Conservation (phyloP, 2,113 vertebrate genomes). For the Donacobius atricapilla region DNA sequence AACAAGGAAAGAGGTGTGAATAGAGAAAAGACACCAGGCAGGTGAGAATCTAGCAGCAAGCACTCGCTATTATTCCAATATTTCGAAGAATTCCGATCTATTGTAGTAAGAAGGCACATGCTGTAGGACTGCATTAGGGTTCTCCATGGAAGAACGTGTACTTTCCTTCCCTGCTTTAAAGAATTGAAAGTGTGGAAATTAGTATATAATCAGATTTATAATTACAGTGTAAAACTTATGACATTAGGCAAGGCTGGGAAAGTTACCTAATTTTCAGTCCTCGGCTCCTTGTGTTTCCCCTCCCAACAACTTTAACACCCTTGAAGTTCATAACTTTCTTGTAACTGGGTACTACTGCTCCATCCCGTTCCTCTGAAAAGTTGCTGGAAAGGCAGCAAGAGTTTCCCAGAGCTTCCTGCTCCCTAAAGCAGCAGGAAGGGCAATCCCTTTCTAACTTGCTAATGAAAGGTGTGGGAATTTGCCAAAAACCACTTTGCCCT, state of each 20-base stretch:
- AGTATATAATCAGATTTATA: not conserved
- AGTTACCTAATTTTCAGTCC: not conserved
- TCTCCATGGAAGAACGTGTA: not conserved
- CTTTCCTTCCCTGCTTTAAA: not conserved
- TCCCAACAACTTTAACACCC: not conserved
- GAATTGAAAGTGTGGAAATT: not conserved
- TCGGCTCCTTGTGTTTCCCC: not conserved
- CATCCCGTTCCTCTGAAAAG: not conserved
- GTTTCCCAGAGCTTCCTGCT: not conserved
- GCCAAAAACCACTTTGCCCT: not conserved
- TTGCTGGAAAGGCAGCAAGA: not conserved
- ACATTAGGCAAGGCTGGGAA: not conserved
- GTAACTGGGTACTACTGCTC: not conserved
- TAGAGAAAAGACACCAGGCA: not conserved
- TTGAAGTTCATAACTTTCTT: not conserved
- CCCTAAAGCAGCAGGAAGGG: not conserved
- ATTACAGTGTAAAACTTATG: not conserved
- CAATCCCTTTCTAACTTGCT: not conserved
- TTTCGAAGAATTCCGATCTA: not conserved
- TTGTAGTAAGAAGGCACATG: not conserved
- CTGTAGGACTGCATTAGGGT: not conserved
- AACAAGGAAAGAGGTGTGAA: not conserved
- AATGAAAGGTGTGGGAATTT: not conserved
- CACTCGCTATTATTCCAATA: not conserved
- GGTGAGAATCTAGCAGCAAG: not conserved